Evolutionary conservation across 2,797 vertebrate genomes (phyloP).

Genomic region (Myotis myotis): DNA sequence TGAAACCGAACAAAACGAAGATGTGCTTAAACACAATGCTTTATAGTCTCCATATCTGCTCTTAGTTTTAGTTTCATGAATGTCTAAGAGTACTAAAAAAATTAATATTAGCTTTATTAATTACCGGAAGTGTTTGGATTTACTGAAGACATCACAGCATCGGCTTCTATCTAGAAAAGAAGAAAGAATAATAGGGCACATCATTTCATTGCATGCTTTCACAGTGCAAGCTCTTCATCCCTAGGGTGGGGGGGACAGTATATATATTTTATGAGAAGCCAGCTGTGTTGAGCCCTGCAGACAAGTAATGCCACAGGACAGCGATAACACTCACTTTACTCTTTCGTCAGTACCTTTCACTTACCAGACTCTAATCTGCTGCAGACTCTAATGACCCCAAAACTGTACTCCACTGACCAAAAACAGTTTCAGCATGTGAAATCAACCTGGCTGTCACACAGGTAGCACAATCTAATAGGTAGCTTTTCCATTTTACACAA

Average conservation of each 20-base stretch:
- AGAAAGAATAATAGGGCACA: background rate
- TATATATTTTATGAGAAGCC: background rate
- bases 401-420: background rate
- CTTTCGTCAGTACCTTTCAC: background rate
- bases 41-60: background rate
- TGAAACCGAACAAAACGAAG: conserved; percentile 43
- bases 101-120: conserved; percentile 15
- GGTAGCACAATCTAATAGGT: background rate
- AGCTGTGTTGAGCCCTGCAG: background rate
- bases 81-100: conserved; percentile 46
- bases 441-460: background rate
- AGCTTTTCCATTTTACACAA: background rate
- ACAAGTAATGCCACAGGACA: background rate
- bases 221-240: background rate
- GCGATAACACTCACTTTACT: background rate
- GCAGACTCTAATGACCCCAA: background rate
- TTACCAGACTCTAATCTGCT: background rate
- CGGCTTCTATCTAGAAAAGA: conserved; percentile 78
- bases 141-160: conserved; percentile 74
- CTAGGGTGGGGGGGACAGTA: background rate
- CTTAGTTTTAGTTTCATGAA: background rate
- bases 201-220: conserved; percentile 36
- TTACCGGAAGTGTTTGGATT: conserved; percentile 72
- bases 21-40: background rate
- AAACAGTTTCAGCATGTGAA: background rate